Percentiles rank a stretch among this genome's conserved stretches.
These are phyloP conservation scores for Nymphalis c-album DNA, from an alignment of 2,888 invertebrate genomes.

Conservation along the genomic window DNA sequence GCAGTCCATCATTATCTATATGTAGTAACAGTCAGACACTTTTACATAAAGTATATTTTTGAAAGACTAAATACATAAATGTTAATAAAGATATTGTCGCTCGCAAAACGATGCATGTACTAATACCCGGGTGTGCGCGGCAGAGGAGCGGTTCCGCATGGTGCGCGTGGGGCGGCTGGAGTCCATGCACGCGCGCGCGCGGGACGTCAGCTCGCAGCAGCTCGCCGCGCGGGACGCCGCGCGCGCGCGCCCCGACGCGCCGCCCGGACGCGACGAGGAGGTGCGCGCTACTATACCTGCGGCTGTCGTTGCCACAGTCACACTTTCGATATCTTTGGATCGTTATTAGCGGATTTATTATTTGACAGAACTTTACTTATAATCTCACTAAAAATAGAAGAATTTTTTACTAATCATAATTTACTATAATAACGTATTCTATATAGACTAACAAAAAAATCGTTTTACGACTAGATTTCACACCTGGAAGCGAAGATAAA, in stretches of 20 bases:
- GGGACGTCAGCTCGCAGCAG: slow-evolving; percentile 78
- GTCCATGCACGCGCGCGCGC: slow-evolving; percentile 81
- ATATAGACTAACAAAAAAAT: slow-evolving; percentile 8
- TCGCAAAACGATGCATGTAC: neutral
- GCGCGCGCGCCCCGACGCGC: slow-evolving; percentile 37
- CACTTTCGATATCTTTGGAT: no score
- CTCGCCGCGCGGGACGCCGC: slow-evolving; percentile 75
- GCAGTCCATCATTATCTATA: no score
- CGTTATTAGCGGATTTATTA: no score
- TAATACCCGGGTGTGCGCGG: no score
- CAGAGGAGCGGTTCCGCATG: slow-evolving; percentile 80
- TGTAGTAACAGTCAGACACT: no score
- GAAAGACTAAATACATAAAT: neutral
- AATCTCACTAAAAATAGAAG: no score
- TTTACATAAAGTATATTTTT: neutral
- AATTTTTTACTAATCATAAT: no score
- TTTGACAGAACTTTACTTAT: no score
- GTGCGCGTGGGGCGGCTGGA: slow-evolving; percentile 85
- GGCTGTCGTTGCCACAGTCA: no score
- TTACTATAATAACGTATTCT: no score
- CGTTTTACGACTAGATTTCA: slow-evolving; percentile 51
- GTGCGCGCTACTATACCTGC: no score
- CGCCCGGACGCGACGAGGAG: slow-evolving; percentile 41
- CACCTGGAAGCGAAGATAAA: slow-evolving; percentile 69
- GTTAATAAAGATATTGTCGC: no score